Percentiles rank a stretch among this genome's conserved stretches.
Conservation (phyloP, 92 coral and sea anemone genomes). For the Epizoanthus scotinus region DNA sequence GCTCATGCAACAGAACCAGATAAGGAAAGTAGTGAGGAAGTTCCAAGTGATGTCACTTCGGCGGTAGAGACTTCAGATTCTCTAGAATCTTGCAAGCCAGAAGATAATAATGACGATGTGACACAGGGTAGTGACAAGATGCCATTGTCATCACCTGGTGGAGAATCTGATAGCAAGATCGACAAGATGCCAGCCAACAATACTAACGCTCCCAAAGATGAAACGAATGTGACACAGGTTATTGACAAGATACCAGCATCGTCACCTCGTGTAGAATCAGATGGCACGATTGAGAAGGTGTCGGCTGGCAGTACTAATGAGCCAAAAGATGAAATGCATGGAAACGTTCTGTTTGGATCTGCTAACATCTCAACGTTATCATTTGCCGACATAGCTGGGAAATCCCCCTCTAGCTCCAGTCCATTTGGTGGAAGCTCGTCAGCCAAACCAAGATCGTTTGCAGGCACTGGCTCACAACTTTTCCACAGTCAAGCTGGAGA, state of each 20-base stretch:
- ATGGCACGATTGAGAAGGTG: neutral
- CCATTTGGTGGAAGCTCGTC: neutral
- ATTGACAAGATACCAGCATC: neutral
- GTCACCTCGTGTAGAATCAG: neutral
- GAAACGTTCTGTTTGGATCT: constrained; percentile 83
- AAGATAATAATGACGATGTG: neutral
- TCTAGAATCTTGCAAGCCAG: neutral
- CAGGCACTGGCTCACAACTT: constrained; percentile 52
- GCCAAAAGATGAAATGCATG: neutral
- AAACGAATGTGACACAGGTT: neutral
- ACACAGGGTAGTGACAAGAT: neutral
- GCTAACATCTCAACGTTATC: constrained; percentile 67
- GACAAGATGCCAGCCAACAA: neutral
- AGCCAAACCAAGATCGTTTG: constrained; percentile 31
- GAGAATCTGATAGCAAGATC: neutral
- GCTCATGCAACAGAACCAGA: constrained; percentile 13
- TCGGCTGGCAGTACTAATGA: neutral
- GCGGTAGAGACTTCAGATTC: constrained; percentile 2
- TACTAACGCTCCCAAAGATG: neutral
- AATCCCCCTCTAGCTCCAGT: constrained; percentile 32
- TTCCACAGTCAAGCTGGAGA: constrained; percentile 41
- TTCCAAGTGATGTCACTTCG: neutral
- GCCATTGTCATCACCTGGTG: neutral
- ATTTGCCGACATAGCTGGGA: constrained; percentile 64
- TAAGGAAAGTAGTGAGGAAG: neutral